Conservation (phyloP, 2,888 invertebrate species). For the Tryphoninae sp. region DNA sequence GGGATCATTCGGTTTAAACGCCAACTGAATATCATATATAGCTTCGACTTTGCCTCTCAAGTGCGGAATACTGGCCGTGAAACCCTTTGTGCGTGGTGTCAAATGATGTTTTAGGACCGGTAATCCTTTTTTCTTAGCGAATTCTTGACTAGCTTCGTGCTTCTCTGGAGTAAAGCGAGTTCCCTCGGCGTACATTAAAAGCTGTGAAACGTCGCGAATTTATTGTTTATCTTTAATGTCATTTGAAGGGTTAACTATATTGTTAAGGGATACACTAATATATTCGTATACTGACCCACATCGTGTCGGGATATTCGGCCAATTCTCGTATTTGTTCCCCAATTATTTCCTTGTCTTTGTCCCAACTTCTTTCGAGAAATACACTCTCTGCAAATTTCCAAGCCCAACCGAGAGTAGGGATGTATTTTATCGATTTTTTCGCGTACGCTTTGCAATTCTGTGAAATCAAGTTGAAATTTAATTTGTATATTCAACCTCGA, state of each 20-base stretch:
- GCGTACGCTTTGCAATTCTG: constrained; percentile 97
- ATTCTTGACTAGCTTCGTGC: constrained; percentile 92
- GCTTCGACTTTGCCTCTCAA: constrained; percentile 91
- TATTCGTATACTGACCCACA: constrained; percentile 86
- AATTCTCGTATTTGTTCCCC: constrained; percentile 90
- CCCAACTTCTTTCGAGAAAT: constrained; percentile 95
- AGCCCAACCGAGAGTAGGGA: constrained; percentile 97
- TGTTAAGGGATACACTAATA: background rate
- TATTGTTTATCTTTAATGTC: constrained; percentile 10
- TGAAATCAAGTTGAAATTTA: background rate
- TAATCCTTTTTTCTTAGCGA: constrained; percentile 93
- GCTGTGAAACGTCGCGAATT: constrained; percentile 34
- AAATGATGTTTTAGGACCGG: constrained; percentile 94
- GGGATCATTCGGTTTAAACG: constrained; percentile 86
- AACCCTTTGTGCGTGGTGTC: constrained; percentile 97
- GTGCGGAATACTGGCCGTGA: constrained; percentile 91
- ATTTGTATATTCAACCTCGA: background rate
- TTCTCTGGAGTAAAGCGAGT: constrained; percentile 95
- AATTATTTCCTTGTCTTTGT: constrained; percentile 93
- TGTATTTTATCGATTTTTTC: constrained; percentile 94
- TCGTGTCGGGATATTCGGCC: constrained; percentile 94
- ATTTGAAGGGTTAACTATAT: background rate
- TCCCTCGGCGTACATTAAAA: constrained; percentile 90
- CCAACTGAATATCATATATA: constrained; percentile 92
- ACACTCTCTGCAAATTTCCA: constrained; percentile 98